These are phyloP conservation scores for Papilio helenus DNA, from an alignment of 1,140 invertebrate genomes.

Conservation along the genomic window DNA sequence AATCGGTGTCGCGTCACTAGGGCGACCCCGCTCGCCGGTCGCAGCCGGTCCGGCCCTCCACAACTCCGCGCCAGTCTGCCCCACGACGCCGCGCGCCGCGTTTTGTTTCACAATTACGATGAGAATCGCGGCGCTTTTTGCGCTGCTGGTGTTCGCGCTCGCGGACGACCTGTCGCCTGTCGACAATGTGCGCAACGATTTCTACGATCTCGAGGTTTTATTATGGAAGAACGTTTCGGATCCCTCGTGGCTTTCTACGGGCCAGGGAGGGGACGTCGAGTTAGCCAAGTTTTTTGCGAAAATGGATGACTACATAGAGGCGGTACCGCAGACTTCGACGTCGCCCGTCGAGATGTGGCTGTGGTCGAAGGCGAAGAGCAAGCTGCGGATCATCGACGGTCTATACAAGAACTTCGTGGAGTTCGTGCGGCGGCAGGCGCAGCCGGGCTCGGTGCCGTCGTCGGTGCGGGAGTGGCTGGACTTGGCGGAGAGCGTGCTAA, in stretches of 20 bases:
- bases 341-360: constrained; percentile 82
- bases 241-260: constrained; percentile 71
- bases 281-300: constrained; percentile 83
- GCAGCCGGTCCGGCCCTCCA: constrained; percentile 52
- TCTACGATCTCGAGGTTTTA: constrained; percentile 81
- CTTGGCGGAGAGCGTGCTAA: constrained; percentile 85
- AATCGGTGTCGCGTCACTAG: constrained; percentile 54
- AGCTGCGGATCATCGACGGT: constrained; percentile 83
- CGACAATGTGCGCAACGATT: constrained; percentile 83
- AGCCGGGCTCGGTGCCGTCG: constrained; percentile 72
- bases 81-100: constrained; percentile 56
- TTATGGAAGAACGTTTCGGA: constrained; percentile 80
- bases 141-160: constrained; percentile 61
- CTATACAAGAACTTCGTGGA: constrained; percentile 85
- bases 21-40: constrained; percentile 50
- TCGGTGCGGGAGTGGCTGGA: constrained; percentile 84
- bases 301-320: constrained; percentile 81
- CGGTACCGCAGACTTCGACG: constrained; percentile 67
- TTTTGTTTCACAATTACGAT: constrained; percentile 55
- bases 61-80: constrained; percentile 57
- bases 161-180: constrained; percentile 67
- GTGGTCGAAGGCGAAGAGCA: constrained; percentile 82
- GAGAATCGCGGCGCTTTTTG: constrained; percentile 64
- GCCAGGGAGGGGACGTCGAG: constrained; percentile 77
- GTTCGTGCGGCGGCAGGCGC: constrained; percentile 82